Base-by-base conservation (phyloP, 2,797 vertebrate genomes). In the Molossus molossus region DNA sequence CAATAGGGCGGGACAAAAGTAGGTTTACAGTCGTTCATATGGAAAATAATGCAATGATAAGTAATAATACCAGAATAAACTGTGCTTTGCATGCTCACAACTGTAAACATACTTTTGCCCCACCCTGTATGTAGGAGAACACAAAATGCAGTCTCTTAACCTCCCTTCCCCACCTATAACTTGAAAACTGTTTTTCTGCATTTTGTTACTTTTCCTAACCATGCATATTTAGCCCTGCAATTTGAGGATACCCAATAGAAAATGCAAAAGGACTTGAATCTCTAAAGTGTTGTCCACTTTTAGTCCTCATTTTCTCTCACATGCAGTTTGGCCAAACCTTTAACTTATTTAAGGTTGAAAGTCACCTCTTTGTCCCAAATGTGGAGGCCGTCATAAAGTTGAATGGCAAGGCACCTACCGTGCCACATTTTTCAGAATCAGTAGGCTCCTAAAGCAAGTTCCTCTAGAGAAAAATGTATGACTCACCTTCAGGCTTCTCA, bases 151-250 rank as follows among this genome's bases (percentile, higher is more conserved):
- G 1, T 86, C 55, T 87, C 48, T 70, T 92, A 92, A 92, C n/a
- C 29, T 76, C 18, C 73, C 29, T 73, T 96, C 1, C 21, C 15
- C 21, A 29, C 23, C 70, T 90, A 17, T 45, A 92, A 94, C 9
- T 92, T 70, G 80, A 84, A 87, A 86, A 62, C 40, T 57, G 2
- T 75, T 91, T 95, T 55, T 18, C 40, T 83, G 23, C 87, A 72
- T n/a, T 58, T 90, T 82, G 12, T 70, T 81, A n/a, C 12, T 21
- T 80, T 87, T 86, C 55, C 33, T 94, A 91, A 73, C 9, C 13
- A 77, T 3, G 87, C 45, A 90, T 45, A 73, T 29, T 65, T 73
- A 75, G 53, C 37, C 13, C 15, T 62, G 21, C 17, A 40, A 75
- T 70, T 67, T 87, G 58, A 93, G 29, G 29, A 20, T 70, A 48